A percentile compares a stretch with the other conserved stretches of the same genome.
phyloP scores from a whole-genome alignment of 2,888 invertebrate genomes.

The Venustoraphidia nigricollis region DNA sequence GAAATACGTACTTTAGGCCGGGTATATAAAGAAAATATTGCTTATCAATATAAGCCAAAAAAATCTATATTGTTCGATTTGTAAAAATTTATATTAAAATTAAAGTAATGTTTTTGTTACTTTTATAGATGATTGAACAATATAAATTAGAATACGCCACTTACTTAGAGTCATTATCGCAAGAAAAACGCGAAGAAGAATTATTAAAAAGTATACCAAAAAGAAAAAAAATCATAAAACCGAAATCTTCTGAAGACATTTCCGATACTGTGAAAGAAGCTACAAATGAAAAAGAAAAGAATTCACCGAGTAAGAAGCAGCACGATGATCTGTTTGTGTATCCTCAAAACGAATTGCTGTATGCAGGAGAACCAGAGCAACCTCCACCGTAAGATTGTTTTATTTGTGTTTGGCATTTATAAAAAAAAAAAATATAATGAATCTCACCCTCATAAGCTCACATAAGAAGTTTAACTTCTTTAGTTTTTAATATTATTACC shows the following conservation, averaged over 20 bases:
- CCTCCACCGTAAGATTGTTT: constrained; percentile 26
- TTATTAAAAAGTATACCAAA: constrained; percentile 22
- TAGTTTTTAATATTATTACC: too few species aligned
- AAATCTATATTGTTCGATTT: neutral
- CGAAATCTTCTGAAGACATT: neutral
- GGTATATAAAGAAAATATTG: too few species aligned
- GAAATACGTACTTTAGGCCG: too few species aligned
- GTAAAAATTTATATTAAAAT: too few species aligned
- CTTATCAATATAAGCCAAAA: neutral
- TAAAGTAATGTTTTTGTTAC: neutral
- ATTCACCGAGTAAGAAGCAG: constrained; percentile 3
- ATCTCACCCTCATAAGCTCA: too few species aligned
- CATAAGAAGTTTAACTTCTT: too few species aligned
- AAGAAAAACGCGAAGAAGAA: constrained; percentile 30
- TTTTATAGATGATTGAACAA: constrained; percentile 24
- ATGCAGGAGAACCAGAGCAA: constrained; percentile 26
- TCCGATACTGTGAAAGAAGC: constrained; percentile 5
- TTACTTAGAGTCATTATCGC: constrained; percentile 31
- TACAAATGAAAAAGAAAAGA: constrained; percentile 8
- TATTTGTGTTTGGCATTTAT: neutral
- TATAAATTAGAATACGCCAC: constrained; percentile 31
- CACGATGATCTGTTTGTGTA: constrained; percentile 1
- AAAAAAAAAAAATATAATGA: too few species aligned
- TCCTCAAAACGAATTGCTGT: constrained; percentile 12
- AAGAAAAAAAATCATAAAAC: constrained; percentile 13